Conservation (phyloP, 2,797 vertebrate species). For the Helostoma temminkii region DNA sequence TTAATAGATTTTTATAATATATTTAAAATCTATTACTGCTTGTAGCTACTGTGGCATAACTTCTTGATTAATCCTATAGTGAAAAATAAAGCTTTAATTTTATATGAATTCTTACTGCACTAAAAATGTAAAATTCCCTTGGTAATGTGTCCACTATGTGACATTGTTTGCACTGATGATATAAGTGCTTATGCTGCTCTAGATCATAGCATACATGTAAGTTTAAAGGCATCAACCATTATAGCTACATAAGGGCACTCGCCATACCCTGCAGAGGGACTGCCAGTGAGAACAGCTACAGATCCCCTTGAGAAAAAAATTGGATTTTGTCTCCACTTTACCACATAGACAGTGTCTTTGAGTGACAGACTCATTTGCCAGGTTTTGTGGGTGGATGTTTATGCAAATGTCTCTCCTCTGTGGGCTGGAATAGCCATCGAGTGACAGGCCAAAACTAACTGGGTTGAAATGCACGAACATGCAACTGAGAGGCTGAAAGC, state of each 20-base stretch:
- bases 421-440: conserved; percentile 81
- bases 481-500: conserved; percentile 66
- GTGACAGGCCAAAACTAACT: conserved; percentile 80
- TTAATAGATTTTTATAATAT: conserved; percentile 1
- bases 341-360: conserved; percentile 78
- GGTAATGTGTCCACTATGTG: conserved; percentile 2
- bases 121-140: background rate
- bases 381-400: conserved; percentile 84
- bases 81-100: background rate
- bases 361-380: conserved; percentile 86
- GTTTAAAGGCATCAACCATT: conserved; percentile 64
- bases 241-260: conserved; percentile 61
- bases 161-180: conserved; percentile 24
- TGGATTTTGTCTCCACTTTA: conserved; percentile 74
- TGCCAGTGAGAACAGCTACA: conserved; percentile 57
- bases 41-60: background rate
- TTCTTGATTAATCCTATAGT: conserved; percentile 4
- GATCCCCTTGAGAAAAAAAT: conserved; percentile 61
- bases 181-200: conserved; percentile 33
- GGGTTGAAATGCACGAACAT: conserved; percentile 71
- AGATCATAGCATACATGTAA: conserved; percentile 46
- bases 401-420: conserved; percentile 82
- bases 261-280: conserved; percentile 52
- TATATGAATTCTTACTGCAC: background rate
- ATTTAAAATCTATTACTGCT: background rate